These are phyloP conservation scores for Muntiacus reevesi DNA, from an alignment of 2,113 vertebrate species.

Conservation along the genomic window DNA sequence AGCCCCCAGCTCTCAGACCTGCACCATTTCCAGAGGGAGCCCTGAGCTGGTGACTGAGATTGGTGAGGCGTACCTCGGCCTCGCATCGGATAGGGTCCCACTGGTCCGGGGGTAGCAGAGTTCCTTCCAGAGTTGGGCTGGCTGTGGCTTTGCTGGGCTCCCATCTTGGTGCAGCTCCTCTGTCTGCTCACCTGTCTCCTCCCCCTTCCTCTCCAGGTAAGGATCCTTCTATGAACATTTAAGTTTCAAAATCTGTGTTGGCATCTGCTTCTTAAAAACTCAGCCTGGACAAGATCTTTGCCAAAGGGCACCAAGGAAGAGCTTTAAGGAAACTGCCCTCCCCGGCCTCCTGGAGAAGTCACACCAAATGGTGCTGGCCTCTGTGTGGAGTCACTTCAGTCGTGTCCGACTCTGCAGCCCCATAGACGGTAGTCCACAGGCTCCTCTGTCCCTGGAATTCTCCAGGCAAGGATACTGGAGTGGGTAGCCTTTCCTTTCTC, in stretches of 20 bases:
- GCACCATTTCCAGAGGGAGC: accelerated
- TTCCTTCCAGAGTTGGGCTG: accelerated
- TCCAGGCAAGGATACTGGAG: background rate
- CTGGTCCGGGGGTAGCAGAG: accelerated
- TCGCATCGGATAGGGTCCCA: accelerated
- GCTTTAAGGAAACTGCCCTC: background rate
- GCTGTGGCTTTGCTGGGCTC: accelerated
- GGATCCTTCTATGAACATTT: accelerated
- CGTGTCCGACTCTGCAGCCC: accelerated
- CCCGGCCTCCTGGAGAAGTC: background rate
- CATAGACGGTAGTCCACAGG: background rate
- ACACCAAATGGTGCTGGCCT: accelerated
- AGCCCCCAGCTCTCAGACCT: background rate
- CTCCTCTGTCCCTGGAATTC: background rate
- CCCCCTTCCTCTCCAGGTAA: background rate
- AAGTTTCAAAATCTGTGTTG: background rate
- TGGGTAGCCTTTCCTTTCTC: background rate
- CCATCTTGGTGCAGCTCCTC: accelerated
- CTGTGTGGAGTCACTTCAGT: background rate
- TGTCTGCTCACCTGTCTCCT: background rate
- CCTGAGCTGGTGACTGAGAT: accelerated
- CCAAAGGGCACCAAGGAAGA: background rate
- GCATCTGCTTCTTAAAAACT: background rate
- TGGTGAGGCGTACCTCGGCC: accelerated
- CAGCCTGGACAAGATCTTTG: accelerated